phyloP scores from a whole-genome alignment of 2,888 invertebrate genomes.

The Dryomyza anilis region DNA sequence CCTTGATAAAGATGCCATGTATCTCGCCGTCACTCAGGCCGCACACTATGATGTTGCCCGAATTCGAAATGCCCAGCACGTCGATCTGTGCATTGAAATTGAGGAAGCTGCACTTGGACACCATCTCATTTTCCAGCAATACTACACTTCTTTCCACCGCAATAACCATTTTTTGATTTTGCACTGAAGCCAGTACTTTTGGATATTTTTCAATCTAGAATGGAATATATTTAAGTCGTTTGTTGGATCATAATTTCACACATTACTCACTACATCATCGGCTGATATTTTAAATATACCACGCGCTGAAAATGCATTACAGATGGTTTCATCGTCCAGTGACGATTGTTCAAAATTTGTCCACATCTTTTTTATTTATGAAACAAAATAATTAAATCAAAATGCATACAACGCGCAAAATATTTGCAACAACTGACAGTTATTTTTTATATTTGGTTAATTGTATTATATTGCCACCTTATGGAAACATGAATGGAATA shows the following conservation, averaged over 20 bases:
- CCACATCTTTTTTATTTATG: slow-evolving; percentile 53
- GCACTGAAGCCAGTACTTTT: slow-evolving; percentile 49
- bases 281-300: slow-evolving; percentile 56
- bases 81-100: slow-evolving; percentile 54
- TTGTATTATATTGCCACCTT: not conserved
- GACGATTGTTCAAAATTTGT: slow-evolving; percentile 53
- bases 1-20: slow-evolving; percentile 57
- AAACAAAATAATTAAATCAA: not conserved
- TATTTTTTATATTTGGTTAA: not conserved
- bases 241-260: not conserved
- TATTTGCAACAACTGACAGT: not conserved
- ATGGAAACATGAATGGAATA: not conserved
- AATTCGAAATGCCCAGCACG: slow-evolving; percentile 49
- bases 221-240: not conserved
- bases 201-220: slow-evolving; percentile 40
- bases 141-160: slow-evolving; percentile 54
- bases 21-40: slow-evolving; percentile 56
- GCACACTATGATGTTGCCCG: slow-evolving; percentile 57
- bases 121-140: slow-evolving; percentile 56
- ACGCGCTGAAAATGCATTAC: slow-evolving; percentile 55
- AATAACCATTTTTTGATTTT: slow-evolving; percentile 55
- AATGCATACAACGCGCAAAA: not conserved
- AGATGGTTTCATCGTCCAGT: slow-evolving; percentile 58
- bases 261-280: slow-evolving; percentile 46
- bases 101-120: slow-evolving; percentile 53